Conservation (phyloP, 1,140 invertebrate genomes). For the Heliconius hermathena region DNA sequence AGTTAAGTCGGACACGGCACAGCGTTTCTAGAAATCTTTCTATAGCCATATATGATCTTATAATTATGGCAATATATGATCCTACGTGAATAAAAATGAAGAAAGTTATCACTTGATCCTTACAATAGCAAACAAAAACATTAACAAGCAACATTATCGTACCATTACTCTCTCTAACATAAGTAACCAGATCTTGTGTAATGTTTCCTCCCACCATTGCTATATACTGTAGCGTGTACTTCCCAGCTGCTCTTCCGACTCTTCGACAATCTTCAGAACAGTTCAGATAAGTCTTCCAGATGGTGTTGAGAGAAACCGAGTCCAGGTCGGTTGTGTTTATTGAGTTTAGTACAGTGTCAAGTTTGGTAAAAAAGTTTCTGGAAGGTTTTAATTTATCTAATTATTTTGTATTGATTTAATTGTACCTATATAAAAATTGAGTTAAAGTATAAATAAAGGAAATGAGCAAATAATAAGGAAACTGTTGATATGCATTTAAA, state of each 20-base stretch:
- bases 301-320: conserved; percentile 41
- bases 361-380: conserved; percentile 63
- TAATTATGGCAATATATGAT: too few relatives aligned
- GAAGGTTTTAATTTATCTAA: conserved; percentile 18
- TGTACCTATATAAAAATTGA: too few relatives aligned
- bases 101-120: too few relatives aligned
- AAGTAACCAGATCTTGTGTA: conserved; percentile 56
- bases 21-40: too few relatives aligned
- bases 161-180: conserved; percentile 67
- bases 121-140: not conserved
- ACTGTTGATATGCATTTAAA: too few relatives aligned
- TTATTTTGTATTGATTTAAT: too few relatives aligned
- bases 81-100: too few relatives aligned
- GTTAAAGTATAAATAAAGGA: too few relatives aligned
- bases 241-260: conserved; percentile 48
- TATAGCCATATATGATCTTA: too few relatives aligned
- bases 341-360: conserved; percentile 58
- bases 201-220: conserved; percentile 54
- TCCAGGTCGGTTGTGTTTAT: conserved; percentile 45
- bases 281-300: conserved; percentile 56
- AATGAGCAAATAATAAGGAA: too few relatives aligned
- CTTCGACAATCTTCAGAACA: conserved; percentile 55
- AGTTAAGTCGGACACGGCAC: too few relatives aligned
- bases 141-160: conserved; percentile 15
- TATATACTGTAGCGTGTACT: conserved; percentile 50